Base-by-base conservation (phyloP, 2,888 invertebrate species). In the Myopa testacea region DNA sequence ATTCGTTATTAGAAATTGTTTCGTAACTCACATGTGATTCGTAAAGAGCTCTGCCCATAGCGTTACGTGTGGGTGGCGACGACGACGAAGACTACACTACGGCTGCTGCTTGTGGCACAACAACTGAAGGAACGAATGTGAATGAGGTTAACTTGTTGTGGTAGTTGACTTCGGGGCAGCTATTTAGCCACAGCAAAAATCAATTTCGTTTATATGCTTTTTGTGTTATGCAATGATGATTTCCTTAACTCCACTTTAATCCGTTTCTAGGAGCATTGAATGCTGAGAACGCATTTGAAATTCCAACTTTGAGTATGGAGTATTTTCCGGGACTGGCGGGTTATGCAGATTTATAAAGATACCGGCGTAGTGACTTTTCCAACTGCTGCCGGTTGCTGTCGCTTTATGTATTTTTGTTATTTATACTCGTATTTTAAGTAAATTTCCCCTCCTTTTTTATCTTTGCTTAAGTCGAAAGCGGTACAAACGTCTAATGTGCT, bases 11-110 rank as follows among this genome's bases (percentile, higher is more conserved):
- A 75, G 40, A 65, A 58, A n/a, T 50, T 77, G 71, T 77, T 76
- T 78, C 70, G 37, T 68, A 72, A 81, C 81, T 81, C 79, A 81
- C 81, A 62, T 81, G 80, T 38, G 79, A 77, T 69, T 81, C 80
- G 68, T 65, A 77, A n/a, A 80, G 67, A 40, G 81, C 78, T 8
- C 77, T 78, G n/a, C 80, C 79, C 80, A 80, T 81, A 19, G 50
- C 10, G 55, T 50, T 68, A n/a, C 58, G 68, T 40, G 37, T 10
- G 26, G 65, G 12, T 74, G 65, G 50, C 55, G 26, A 34, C 70
- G n/a, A 55, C 34, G 16, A 16, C 14, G 19, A 50, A 16, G 69
- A 45, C 52, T 45, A 45, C 45, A 19, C 26, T 26, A 26, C 26
- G 26, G 26, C 26, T 26, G 26, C 26, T 26, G 26, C 26, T 26